Conservation (phyloP, 2,888 invertebrate species). For the Metacarcinus magister region DNA sequence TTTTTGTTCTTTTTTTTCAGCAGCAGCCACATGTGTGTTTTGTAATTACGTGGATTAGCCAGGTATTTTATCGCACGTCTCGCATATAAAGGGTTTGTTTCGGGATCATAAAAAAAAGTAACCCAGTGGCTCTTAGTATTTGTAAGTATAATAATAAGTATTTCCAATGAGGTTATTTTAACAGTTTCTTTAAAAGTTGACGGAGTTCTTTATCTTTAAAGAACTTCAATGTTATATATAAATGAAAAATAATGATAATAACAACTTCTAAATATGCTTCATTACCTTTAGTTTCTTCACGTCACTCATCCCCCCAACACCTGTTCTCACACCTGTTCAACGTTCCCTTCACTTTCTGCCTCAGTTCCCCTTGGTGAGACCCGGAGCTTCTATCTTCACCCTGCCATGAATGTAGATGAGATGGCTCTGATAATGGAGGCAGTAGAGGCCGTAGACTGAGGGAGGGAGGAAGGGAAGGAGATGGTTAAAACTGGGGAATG, state of each 20-base stretch:
- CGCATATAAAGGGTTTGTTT: too few species aligned
- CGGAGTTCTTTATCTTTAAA: too few species aligned
- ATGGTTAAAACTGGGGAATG: not conserved
- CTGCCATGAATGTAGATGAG: conserved; percentile 11
- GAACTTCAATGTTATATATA: too few species aligned
- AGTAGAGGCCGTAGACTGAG: not conserved
- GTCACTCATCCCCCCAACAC: not conserved
- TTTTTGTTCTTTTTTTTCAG: not conserved
- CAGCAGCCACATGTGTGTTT: not conserved
- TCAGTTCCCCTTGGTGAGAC: not conserved
- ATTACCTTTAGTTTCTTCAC: not conserved
- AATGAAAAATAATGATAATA: not conserved
- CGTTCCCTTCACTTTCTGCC: not conserved
- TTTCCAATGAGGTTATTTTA: too few species aligned
- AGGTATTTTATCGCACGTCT: not conserved
- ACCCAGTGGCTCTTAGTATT: too few species aligned
- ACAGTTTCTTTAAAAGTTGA: too few species aligned
- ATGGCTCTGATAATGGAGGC: not conserved
- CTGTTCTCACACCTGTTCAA: not conserved
- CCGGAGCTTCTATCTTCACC: not conserved
- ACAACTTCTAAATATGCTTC: not conserved
- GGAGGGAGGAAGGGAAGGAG: conserved; percentile 6
- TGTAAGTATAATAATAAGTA: too few species aligned
- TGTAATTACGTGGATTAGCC: not conserved
- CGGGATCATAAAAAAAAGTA: too few species aligned